These are phyloP conservation scores for Electrophaes corylata DNA, from an alignment of 2,888 invertebrate genomes.

Conservation along the genomic window DNA sequence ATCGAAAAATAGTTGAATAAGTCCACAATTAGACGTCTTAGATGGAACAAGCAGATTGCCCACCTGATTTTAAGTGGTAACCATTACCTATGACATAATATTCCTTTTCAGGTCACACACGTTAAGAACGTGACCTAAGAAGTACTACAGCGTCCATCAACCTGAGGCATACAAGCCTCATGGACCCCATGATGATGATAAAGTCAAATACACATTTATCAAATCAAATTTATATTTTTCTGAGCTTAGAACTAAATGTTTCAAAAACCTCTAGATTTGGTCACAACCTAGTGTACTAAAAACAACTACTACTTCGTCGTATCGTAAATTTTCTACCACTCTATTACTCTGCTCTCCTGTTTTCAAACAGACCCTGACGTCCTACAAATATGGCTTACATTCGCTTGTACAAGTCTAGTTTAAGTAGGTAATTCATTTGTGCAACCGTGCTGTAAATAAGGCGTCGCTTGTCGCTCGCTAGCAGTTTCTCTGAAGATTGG, in stretches of 20 bases:
- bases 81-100: too few relatives aligned
- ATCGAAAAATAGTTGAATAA: too few relatives aligned
- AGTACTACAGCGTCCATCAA: too few relatives aligned
- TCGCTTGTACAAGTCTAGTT: constrained; percentile 22
- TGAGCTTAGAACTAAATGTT: neutral
- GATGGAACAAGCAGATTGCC: too few relatives aligned
- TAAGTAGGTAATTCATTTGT: constrained; percentile 49
- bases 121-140: too few relatives aligned
- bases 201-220: too few relatives aligned
- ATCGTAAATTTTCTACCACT: constrained; percentile 24
- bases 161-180: too few relatives aligned
- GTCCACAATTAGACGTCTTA: too few relatives aligned
- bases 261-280: neutral
- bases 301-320: constrained; percentile 15
- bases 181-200: too few relatives aligned
- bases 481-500: constrained; percentile 51
- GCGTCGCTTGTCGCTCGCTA: constrained; percentile 41
- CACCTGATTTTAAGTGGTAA: too few relatives aligned
- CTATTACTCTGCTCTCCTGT: constrained; percentile 11
- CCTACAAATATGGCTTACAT: constrained; percentile 14
- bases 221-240: too few relatives aligned
- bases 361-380: constrained; percentile 14
- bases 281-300: constrained; percentile 2
- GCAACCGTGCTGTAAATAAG: constrained; percentile 53
- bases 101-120: too few relatives aligned